These are phyloP conservation scores for Brachionus sp. DNA, from an alignment of 1,140 invertebrate species.

Conservation along the genomic window DNA sequence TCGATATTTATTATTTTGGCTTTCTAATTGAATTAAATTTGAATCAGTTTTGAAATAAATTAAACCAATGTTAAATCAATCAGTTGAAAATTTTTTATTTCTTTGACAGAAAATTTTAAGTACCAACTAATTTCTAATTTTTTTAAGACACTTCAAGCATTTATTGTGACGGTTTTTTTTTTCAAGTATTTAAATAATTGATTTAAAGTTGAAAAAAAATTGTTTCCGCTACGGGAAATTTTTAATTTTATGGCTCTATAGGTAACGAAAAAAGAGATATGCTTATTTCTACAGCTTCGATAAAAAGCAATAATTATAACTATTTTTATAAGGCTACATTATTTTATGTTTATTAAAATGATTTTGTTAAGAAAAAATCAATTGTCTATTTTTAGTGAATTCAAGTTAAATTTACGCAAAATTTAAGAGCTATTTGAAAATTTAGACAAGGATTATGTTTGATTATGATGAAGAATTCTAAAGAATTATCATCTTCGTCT, in stretches of 20 bases:
- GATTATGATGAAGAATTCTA: conserved; percentile 9
- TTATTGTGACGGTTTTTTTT: not conserved
- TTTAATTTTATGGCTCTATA: not conserved
- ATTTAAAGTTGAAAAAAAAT: not conserved
- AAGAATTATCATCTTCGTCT: not conserved
- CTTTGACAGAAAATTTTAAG: not conserved
- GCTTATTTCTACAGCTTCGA: not conserved
- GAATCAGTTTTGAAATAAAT: not conserved
- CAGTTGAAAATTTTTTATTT: not conserved
- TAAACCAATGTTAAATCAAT: not conserved
- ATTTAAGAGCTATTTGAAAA: not conserved
- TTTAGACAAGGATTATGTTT: not conserved
- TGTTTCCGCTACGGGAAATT: not conserved
- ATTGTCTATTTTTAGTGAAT: not conserved
- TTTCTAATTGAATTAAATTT: not conserved
- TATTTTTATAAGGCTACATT: not conserved
- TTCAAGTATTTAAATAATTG: not conserved
- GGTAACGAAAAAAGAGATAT: not conserved
- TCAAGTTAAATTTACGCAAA: not conserved
- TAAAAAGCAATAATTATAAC: not conserved
- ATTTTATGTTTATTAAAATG: not conserved
- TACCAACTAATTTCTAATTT: not conserved
- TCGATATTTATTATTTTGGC: not conserved
- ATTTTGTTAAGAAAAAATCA: not conserved
- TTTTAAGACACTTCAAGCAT: not conserved